A percentile compares a stretch with the other conserved stretches of the same genome.
These are phyloP conservation scores for Gracilinanus agilis DNA, from an alignment of 2,113 vertebrate genomes.

Conservation along the genomic window DNA sequence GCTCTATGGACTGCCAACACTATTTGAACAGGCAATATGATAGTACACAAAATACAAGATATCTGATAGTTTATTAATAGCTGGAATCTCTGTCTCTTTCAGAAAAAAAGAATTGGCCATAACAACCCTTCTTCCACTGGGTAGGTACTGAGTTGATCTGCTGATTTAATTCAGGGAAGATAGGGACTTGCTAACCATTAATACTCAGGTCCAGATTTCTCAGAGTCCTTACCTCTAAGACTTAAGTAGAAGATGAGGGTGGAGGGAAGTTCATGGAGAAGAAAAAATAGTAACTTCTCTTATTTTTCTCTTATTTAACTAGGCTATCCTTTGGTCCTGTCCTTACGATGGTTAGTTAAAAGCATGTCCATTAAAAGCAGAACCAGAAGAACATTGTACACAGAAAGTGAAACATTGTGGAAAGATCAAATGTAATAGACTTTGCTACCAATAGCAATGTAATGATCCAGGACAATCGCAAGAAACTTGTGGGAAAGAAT, in stretches of 20 bases:
- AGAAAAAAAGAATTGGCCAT: conserved; percentile 11
- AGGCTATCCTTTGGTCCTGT: not conserved
- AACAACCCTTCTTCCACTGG: not conserved
- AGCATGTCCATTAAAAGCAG: not conserved
- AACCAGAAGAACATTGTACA: too few species aligned
- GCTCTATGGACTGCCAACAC: not conserved
- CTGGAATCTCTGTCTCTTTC: not conserved
- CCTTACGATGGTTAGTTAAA: not conserved
- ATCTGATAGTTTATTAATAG: not conserved
- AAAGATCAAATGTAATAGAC: too few species aligned
- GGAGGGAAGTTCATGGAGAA: not conserved
- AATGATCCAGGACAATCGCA: too few species aligned
- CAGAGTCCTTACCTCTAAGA: too few species aligned
- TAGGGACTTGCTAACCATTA: not conserved
- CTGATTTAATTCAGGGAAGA: not conserved
- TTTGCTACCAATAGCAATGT: too few species aligned
- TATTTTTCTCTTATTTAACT: conserved; percentile 18
- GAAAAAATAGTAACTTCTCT: not conserved
- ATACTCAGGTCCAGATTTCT: not conserved
- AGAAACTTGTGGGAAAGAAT: too few species aligned
- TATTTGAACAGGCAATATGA: not conserved
- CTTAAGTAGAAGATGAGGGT: not conserved
- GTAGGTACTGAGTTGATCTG: not conserved
- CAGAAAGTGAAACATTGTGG: too few species aligned
- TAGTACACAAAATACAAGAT: not conserved